These are phyloP conservation scores for Sphecodes monilicornis DNA, from an alignment of 2,888 invertebrate genomes.

Conservation along the genomic window DNA sequence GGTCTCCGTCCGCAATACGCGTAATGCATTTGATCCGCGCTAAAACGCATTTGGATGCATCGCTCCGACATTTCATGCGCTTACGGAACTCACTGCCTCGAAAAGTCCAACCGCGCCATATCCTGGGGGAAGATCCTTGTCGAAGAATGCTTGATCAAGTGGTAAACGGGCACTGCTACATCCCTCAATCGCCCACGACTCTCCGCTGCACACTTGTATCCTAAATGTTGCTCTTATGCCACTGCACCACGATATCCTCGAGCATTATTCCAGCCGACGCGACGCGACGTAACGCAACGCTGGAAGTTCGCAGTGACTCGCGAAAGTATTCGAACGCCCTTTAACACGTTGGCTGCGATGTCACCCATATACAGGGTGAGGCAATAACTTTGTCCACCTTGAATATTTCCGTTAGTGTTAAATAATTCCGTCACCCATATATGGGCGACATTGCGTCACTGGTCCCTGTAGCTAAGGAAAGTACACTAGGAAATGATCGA, in stretches of 20 bases:
- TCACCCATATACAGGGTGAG: no score
- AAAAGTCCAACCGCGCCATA: constrained; percentile 55
- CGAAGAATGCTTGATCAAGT: constrained; percentile 46
- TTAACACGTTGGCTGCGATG: no score
- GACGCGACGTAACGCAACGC: neutral
- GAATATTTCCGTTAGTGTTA: no score
- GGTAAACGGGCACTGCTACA: constrained; percentile 19
- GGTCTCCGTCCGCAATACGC: constrained; percentile 71
- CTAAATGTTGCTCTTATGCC: constrained; percentile 24
- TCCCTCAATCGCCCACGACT: constrained; percentile 16
- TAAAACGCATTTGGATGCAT: constrained; percentile 82
- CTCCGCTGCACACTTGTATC: neutral
- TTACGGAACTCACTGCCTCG: constrained; percentile 68
- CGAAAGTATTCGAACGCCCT: no score
- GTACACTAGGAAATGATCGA: no score
- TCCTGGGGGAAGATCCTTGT: constrained; percentile 39
- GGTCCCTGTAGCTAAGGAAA: no score
- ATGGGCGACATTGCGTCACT: no score
- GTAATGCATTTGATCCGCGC: constrained; percentile 83
- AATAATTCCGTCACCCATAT: no score
- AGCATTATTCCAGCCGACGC: neutral
- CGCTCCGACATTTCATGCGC: constrained; percentile 72
- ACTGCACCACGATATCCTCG: neutral
- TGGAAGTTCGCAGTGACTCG: no score
- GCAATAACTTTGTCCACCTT: no score